These are phyloP conservation scores for Cyanoramphus novaezelandiae DNA, from an alignment of 2,113 vertebrate species.

Conservation along the genomic window DNA sequence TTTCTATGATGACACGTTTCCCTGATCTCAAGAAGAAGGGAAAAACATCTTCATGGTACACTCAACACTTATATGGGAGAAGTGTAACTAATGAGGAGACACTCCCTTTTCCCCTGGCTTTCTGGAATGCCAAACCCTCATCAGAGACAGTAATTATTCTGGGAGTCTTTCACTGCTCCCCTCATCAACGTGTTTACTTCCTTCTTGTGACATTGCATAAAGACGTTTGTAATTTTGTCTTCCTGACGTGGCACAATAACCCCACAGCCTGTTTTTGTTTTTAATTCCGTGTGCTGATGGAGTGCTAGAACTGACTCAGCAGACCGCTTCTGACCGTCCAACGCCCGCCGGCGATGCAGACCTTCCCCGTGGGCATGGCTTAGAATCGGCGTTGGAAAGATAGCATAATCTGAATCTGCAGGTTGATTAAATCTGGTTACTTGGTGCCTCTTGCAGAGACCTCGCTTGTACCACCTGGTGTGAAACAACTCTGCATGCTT, in stretches of 20 bases:
- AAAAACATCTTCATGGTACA: background rate
- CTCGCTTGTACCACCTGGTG: fast-evolving
- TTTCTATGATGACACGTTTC: background rate
- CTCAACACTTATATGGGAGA: background rate
- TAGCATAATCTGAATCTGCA: background rate
- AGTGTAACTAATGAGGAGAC: background rate
- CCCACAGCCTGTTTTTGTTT: background rate
- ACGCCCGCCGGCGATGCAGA: background rate
- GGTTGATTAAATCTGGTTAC: background rate
- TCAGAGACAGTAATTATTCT: conserved; percentile 22
- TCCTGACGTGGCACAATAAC: background rate
- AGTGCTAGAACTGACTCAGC: background rate
- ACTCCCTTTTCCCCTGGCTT: conserved; percentile 15
- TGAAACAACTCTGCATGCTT: background rate
- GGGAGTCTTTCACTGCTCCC: conserved; percentile 13
- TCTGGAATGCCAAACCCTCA: conserved; percentile 11
- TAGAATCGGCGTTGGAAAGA: fast-evolving
- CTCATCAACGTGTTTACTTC: conserved; percentile 10
- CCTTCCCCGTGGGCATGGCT: fast-evolving
- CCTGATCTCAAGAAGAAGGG: background rate
- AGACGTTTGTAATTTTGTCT: background rate
- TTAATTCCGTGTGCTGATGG: background rate
- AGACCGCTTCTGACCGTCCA: fast-evolving
- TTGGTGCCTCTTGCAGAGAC: background rate
- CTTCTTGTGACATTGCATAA: background rate